Evolutionary conservation across 1,140 invertebrate species (phyloP), one percentile per base, ranked within the genome.

Genomic region (Ips nitidus): DNA sequence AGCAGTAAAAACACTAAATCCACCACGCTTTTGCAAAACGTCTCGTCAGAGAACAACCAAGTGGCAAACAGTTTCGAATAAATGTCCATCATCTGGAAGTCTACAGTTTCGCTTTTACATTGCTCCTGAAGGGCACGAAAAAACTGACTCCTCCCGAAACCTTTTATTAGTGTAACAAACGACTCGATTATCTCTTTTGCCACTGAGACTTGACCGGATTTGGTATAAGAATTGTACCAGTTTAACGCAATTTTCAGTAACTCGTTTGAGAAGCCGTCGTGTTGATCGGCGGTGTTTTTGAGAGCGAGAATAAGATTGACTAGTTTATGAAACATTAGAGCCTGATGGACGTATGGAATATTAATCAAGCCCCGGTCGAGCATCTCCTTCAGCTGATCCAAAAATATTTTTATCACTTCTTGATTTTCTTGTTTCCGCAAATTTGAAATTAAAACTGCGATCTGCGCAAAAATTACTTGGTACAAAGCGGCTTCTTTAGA

Each of bases 1-100:
- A 88, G 77, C 41, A 89, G 76, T 64, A 81, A 81, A 74, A 90
- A 89, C 66, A 86, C 82, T 22, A 90, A 81, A 73, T 86, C 82
- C 4, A 89, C 77, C 2, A 86, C 72, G 62, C 77, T 72, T 52
- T 85, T 83, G 4, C 77, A 80, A 52, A 81, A 75, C 8, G 83
- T 78, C 5, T 79, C 75, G 41, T 79, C 78, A 47, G 78, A 75
- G 2, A 75, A 74, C 40, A 89, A 75, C 79, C 86, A 84, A 0
- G 75, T 74, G 8, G 78, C 81, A 53, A 88, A 79, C 55, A 79
- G 81, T 55, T 83, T 75, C 22, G 84, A 75, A 65, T 85, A 85
- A 57, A 88, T 82, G 5, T 78, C 74, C 1, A 80, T 72, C 37
- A 38, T 2, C 37, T 55, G 5, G 1, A 37, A 37, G 2, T 86